phyloP scores from a whole-genome alignment of 1,140 invertebrate species.

The Sogatella furcifera region DNA sequence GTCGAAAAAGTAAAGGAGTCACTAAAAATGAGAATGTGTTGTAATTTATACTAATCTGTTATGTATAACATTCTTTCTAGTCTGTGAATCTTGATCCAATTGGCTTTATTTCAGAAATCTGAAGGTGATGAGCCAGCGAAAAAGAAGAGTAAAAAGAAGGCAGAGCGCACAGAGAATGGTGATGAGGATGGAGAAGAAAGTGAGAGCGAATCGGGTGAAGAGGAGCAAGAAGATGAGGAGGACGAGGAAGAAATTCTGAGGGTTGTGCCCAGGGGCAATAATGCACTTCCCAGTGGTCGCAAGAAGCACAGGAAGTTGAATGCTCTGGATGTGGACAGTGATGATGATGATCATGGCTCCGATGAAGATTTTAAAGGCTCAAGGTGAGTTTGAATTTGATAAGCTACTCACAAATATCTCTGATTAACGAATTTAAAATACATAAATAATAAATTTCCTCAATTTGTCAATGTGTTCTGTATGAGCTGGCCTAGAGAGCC shows the following conservation, averaged over 20 bases:
- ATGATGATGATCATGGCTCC: conserved; percentile 57
- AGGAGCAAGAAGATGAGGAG: conserved; percentile 37
- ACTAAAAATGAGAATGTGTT: no score
- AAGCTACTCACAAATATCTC: no score
- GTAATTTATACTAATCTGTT: no score
- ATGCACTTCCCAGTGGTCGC: conserved; percentile 27
- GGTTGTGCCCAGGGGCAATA: conserved; percentile 20
- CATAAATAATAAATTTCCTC: not conserved
- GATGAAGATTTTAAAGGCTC: conserved; percentile 80
- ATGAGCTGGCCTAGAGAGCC: no score
- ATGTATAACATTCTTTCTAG: no score
- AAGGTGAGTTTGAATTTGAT: conserved; percentile 32
- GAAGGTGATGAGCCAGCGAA: conserved; percentile 10
- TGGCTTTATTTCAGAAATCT: not conserved
- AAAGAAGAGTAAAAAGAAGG: conserved; percentile 20
- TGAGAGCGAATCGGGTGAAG: conserved; percentile 39
- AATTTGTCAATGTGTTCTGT: no score
- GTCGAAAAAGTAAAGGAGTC: no score
- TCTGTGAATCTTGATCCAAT: no score
- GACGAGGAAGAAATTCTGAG: conserved; percentile 28
- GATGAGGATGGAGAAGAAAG: conserved; percentile 33
- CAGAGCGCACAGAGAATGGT: conserved; percentile 16
- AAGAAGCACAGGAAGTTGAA: conserved; percentile 67
- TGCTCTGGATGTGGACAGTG: conserved; percentile 67
- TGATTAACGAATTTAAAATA: not conserved